Evolutionary conservation across 2,888 invertebrate species (phyloP), one percentile per base, ranked within the genome.

Genomic region (Anagyrus pseudococci): DNA sequence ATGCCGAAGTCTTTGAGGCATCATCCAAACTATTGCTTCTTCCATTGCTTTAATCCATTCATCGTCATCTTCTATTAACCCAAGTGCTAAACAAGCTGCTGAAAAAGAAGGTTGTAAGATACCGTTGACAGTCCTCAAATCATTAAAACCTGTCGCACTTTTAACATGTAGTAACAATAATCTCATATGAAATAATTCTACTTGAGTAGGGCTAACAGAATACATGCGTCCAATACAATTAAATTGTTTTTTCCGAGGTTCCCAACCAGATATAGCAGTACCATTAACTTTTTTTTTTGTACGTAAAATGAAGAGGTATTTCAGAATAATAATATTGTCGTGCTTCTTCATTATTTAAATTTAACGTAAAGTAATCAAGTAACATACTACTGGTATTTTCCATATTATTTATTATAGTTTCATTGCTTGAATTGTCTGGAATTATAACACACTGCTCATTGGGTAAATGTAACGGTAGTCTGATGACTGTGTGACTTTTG

Each of bases 121-220:
- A 26, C 70, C 73, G 52, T 75, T 58, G 2, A 73, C 68, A 2
- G 72, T 74, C 62, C 67, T 61, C 19, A 78, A 53, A 59, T 75
- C 62, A 56, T 72, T 60, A 64, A 70, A 78, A 63, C 68, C 70
- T 40, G 55, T 71, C 13, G 72, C 70, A 25, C 73, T 75, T 67
- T 67, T 70, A 0, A 72, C 37, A n/a, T 20, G n/a, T 22, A 52
- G 22, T 22, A 52, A 37, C 13, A 52, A n/a, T 37, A 37, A 22
- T 44, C 73, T 55, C 0, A 75, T 50, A 55, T 70, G 66, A 62
- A 58, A 75, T 2, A 68, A 47, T 68, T 75, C 75, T 0, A 44
- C 22, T 22, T 74, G 69, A 15, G 40, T 58, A 13, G 70, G 68
- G 23, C 54, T 63, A 4, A 75, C 71, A 15, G 68, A 50, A 46